Conservation (phyloP, 2,888 invertebrate genomes). For the Sphaeridia pumilis region DNA sequence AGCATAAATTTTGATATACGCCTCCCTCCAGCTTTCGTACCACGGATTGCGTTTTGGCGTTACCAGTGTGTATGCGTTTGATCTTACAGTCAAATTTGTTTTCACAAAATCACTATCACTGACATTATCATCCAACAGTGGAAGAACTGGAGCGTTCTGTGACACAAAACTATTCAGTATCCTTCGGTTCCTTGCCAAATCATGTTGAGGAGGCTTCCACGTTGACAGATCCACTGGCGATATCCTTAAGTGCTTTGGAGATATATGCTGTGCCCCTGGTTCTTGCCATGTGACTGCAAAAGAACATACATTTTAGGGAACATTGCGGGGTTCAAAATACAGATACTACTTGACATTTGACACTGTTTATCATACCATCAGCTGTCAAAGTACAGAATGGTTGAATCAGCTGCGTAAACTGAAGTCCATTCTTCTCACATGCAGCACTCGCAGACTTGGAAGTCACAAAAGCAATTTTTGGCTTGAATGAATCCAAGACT, state of each 20-base stretch:
- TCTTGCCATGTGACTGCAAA: slow-evolving; percentile 42
- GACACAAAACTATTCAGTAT: slow-evolving; percentile 21
- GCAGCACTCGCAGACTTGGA: slow-evolving; percentile 69
- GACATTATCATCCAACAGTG: background rate
- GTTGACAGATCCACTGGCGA: slow-evolving; percentile 33
- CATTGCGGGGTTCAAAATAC: background rate
- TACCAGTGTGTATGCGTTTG: slow-evolving; percentile 47
- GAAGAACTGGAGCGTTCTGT: slow-evolving; percentile 19
- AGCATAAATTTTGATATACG: slow-evolving; percentile 61
- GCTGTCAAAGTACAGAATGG: slow-evolving; percentile 68
- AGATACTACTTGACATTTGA: too few relatives aligned
- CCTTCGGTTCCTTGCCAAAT: slow-evolving; percentile 21
- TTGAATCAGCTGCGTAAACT: slow-evolving; percentile 77
- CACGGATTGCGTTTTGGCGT: slow-evolving; percentile 72
- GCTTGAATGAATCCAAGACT: slow-evolving; percentile 54
- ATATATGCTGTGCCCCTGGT: slow-evolving; percentile 38
- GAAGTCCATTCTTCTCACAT: slow-evolving; percentile 80
- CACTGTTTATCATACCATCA: slow-evolving; percentile 51
- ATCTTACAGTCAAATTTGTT: slow-evolving; percentile 9
- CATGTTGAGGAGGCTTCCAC: slow-evolving; percentile 34
- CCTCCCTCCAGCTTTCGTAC: slow-evolving; percentile 92
- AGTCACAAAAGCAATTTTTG: slow-evolving; percentile 72
- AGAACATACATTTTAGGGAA: too few relatives aligned
- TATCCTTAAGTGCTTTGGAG: slow-evolving; percentile 21
- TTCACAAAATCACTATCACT: background rate